Evolutionary conservation across 2,797 vertebrate genomes (phyloP).

Genomic region (Pipistrellus pipistrellus): DNA sequence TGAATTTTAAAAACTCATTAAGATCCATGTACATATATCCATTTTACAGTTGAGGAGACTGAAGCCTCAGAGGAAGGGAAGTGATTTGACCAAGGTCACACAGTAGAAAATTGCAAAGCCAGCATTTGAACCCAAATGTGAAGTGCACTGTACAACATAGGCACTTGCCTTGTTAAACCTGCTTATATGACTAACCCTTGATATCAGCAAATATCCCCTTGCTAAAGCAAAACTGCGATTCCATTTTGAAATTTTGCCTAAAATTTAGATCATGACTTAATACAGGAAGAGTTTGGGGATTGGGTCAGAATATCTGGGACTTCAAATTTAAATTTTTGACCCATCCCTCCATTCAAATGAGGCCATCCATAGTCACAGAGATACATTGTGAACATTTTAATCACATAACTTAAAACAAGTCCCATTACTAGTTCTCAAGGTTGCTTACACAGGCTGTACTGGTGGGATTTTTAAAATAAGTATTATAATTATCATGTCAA

Average conservation of each 20-base stretch:
- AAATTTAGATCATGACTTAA: not conserved
- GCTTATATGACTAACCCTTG: not conserved
- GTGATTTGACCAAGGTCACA: not conserved
- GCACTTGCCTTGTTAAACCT: not conserved
- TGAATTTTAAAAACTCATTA: slow-evolving; percentile 11
- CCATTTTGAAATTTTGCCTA: slow-evolving; percentile 39
- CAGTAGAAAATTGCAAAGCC: not conserved
- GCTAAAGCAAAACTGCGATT: not conserved
- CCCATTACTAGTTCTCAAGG: not conserved
- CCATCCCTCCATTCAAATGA: not conserved
- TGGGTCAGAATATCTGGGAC: not conserved
- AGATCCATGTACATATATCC: not conserved
- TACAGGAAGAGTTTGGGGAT: not conserved
- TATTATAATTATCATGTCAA: not conserved
- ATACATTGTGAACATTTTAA: not conserved
- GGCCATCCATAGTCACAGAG: not conserved
- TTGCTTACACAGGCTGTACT: not conserved
- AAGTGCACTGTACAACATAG: not conserved
- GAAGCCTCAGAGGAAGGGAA: not conserved
- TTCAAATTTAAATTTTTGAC: slow-evolving; percentile 44
- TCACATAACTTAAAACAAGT: not conserved
- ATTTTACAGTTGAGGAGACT: slow-evolving; percentile 6
- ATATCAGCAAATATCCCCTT: not conserved
- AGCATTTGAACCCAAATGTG: not conserved
- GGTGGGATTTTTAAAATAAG: not conserved